Evolutionary conservation across 2,888 invertebrate species (phyloP), one percentile per base, ranked within the genome.

Genomic region (Aelia acuminata): DNA sequence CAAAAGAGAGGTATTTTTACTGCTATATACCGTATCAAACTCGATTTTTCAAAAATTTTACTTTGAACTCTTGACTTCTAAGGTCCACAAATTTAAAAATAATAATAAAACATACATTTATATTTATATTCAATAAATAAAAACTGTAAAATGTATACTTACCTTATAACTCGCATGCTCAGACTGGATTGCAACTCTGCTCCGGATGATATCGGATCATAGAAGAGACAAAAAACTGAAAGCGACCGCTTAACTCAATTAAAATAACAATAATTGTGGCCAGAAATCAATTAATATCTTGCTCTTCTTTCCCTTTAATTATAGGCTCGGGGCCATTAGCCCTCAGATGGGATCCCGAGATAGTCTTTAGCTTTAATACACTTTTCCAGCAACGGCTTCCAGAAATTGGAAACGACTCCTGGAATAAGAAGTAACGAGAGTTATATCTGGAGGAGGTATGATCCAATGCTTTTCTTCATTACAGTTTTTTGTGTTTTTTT

Each of bases 221-320:
- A 47, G 43, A 43, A 80, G n/a, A 47, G 48, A 48, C 31, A 49
- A 84, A 49, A n/a, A 49, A 84, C 57, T 87, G 70, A 87, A 87
- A 87, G 87, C 70, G 26, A 63, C 87, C 87, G 87, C 87, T 87
- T 87, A 87, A 87, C 87, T 87, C 84, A 87, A 87, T 87, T 87
- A 87, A 87, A 87, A 87, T 53, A 87, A 87, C 49, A 87, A 87
- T 87, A 87, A 87, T 87, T 87, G 87, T 80, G 20, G 49, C 87
- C 43, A 20, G 53, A 31, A 87, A 87, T 87, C 87, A 87, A 87
- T 87, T 87, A 87, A 87, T 87, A 80, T 87, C 87, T 84, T 35
- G 43, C 26, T 50, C 57, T 80, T 43, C 84, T 49, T 87, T 49
- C 50, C 35, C 7, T 80, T 48, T 87, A 84, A 84, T 87, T 87